These are phyloP conservation scores for Horisme vitalbata DNA, from an alignment of 2,888 invertebrate species.

Conservation along the genomic window DNA sequence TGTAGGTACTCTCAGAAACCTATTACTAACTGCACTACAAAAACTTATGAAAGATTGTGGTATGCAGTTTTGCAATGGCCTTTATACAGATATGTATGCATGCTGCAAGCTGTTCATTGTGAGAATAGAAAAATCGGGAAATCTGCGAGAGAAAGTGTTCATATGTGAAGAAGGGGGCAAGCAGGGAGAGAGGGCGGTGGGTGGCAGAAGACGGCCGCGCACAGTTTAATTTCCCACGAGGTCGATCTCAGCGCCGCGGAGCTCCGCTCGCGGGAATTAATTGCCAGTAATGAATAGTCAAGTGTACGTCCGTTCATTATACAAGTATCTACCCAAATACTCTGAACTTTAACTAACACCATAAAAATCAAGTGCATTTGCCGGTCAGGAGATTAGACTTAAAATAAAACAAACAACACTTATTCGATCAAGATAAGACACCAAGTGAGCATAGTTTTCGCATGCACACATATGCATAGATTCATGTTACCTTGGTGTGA, in stretches of 20 bases:
- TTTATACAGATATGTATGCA: conserved; percentile 11
- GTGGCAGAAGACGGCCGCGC: conserved; percentile 77
- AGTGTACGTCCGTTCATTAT: conserved; percentile 81
- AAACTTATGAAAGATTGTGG: conserved; percentile 9
- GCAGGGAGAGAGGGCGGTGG: conserved; percentile 54
- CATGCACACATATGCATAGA: conserved; percentile 28
- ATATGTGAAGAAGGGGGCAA: conserved; percentile 64
- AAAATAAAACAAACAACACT: conserved; percentile 6
- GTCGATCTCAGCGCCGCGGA: conserved; percentile 80
- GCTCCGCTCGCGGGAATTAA: conserved; percentile 82
- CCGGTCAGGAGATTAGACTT: background rate
- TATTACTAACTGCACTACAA: conserved; percentile 11
- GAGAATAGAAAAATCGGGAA: conserved; percentile 67
- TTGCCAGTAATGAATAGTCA: conserved; percentile 83
- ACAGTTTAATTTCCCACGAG: conserved; percentile 83
- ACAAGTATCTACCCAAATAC: conserved; percentile 18
- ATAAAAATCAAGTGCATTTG: conserved; percentile 10
- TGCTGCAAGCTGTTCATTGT: conserved; percentile 40
- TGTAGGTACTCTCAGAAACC: conserved; percentile 5
- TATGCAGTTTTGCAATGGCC: conserved; percentile 1
- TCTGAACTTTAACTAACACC: conserved; percentile 14
- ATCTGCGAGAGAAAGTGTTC: conserved; percentile 74
- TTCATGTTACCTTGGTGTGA: conserved; percentile 42
- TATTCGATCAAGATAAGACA: conserved; percentile 18
- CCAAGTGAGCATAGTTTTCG: conserved; percentile 24